Conservation (phyloP, 2,113 vertebrate genomes). For the Chrysemys picta region DNA sequence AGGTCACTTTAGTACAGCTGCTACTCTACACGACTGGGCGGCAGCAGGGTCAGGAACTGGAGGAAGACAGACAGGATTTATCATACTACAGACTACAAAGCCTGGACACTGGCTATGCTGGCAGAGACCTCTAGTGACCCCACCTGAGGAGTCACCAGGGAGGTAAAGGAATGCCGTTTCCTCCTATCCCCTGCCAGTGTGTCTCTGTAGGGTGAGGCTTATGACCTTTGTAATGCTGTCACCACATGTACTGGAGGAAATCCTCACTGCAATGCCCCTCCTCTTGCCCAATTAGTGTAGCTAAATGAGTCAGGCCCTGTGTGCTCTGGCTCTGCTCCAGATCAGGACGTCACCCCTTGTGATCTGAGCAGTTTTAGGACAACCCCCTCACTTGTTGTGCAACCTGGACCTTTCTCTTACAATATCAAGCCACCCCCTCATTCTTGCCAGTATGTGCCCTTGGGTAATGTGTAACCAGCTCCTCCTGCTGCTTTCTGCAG, state of each 20-base stretch:
- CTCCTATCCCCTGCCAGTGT: neutral
- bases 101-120: neutral
- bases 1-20: neutral
- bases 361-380: neutral
- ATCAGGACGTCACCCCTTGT: neutral
- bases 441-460: neutral
- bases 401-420: slow-evolving; percentile 8
- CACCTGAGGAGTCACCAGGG: neutral
- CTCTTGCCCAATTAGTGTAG: too few species aligned
- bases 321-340: neutral
- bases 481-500: neutral
- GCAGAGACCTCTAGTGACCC: neutral
- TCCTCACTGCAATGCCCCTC: too few species aligned
- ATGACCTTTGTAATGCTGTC: neutral
- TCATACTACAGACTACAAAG: neutral
- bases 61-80: neutral
- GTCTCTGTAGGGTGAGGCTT: neutral
- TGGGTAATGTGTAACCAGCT: slow-evolving; percentile 68
- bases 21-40: neutral
- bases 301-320: neutral
- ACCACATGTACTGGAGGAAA: neutral
- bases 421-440: too few species aligned
- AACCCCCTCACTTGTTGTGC: slow-evolving; percentile 45
- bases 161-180: neutral
- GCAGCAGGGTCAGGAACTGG: neutral